Conservation (phyloP, 2,113 vertebrate genomes). For the Clarias batrachus region DNA sequence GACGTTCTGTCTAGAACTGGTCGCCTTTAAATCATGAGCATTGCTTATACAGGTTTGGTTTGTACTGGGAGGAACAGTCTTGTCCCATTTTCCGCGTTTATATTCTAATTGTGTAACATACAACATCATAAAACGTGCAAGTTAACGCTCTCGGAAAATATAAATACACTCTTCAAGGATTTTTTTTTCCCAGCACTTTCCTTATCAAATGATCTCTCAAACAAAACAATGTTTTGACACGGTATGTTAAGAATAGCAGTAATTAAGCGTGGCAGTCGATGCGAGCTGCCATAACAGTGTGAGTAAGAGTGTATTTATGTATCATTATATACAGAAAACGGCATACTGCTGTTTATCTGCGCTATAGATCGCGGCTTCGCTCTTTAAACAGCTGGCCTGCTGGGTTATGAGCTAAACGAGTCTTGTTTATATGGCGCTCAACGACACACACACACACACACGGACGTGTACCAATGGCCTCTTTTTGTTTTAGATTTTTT, state of each 20-base stretch:
- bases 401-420: background rate
- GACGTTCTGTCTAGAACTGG: too few species aligned
- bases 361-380: background rate
- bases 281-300: background rate
- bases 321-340: background rate
- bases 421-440: background rate
- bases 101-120: background rate
- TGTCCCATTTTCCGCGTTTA: background rate
- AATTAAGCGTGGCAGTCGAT: background rate
- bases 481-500: background rate
- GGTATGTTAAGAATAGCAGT: conserved; percentile 3
- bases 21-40: background rate
- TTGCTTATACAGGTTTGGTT: background rate
- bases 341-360: background rate
- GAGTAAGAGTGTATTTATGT: conserved; percentile 1
- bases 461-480: background rate
- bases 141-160: background rate
- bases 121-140: background rate
- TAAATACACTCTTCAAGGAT: background rate
- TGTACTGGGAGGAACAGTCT: background rate
- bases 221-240: background rate
- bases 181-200: background rate
- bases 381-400: conserved; percentile 31
- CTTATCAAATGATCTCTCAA: background rate
- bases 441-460: background rate